Conservation (phyloP, 2,113 vertebrate species). For the Empidonax traillii region DNA sequence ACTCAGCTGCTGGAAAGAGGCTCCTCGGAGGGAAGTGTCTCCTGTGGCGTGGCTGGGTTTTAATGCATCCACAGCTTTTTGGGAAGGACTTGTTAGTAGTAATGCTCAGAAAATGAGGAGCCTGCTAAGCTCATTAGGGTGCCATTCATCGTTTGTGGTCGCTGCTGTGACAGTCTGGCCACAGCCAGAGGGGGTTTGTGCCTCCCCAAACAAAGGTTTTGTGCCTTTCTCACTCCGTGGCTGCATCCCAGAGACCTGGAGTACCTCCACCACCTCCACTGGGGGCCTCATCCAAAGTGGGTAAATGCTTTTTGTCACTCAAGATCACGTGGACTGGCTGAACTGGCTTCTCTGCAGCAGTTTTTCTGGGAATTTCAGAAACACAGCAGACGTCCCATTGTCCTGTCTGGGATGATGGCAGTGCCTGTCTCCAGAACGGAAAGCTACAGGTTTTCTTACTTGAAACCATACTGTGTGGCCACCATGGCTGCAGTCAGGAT, state of each 20-base stretch:
- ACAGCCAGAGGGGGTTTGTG: neutral
- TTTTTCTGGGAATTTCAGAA: neutral
- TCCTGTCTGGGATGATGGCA: neutral
- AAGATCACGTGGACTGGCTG: neutral
- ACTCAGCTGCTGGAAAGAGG: neutral
- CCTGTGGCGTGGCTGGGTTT: neutral
- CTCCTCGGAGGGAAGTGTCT: neutral
- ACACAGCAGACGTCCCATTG: neutral
- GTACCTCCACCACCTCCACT: neutral
- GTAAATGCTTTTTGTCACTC: neutral
- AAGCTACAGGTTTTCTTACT: neutral
- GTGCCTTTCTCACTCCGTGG: neutral
- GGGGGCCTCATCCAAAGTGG: neutral
- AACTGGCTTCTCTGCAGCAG: neutral
- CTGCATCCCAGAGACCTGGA: neutral
- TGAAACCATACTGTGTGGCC: neutral
- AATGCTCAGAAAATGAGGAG: slow-evolving; percentile 1
- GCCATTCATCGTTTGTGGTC: neutral
- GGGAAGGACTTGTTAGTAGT: neutral
- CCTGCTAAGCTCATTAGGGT: slow-evolving; percentile 11
- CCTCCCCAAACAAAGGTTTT: neutral
- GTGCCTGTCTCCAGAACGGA: neutral
- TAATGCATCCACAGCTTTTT: neutral
- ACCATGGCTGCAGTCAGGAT: neutral
- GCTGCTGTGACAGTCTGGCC: neutral